Percentiles rank a stretch among this genome's conserved stretches.
Evolutionary conservation across 2,888 invertebrate genomes (phyloP).

Genomic region (Cryptus viduatorius): DNA sequence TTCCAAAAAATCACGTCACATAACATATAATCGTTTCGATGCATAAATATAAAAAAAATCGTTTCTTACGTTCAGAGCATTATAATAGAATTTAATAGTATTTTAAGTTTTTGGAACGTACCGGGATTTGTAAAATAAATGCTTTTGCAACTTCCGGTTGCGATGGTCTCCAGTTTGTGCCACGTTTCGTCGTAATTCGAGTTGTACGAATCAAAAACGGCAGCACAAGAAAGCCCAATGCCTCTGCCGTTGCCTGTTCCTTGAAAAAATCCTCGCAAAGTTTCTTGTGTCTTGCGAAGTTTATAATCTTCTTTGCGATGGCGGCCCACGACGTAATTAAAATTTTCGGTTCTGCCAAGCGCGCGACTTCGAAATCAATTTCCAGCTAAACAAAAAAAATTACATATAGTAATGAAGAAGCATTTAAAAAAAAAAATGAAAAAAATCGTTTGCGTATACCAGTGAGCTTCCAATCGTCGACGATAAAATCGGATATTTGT

Average conservation of each 20-base stretch:
- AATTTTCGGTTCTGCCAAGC: conserved; percentile 1
- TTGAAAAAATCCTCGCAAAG: conserved; percentile 19
- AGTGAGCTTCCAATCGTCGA: conserved; percentile 41
- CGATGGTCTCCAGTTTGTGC: conserved; percentile 58
- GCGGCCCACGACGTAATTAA: conserved; percentile 6
- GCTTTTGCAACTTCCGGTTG: conserved; percentile 45
- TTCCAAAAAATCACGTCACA: too few relatives aligned
- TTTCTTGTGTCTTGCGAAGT: background rate
- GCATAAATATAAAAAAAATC: background rate
- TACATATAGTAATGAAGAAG: background rate
- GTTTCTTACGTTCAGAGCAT: background rate
- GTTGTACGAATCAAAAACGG: conserved; percentile 36
- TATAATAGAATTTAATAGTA: too few relatives aligned
- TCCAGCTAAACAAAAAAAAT: conserved; percentile 9
- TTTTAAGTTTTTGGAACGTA: background rate
- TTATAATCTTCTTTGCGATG: conserved; percentile 18
- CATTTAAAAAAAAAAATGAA: too few relatives aligned
- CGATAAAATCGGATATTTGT: conserved; percentile 33
- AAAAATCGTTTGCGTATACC: conserved; percentile 6
- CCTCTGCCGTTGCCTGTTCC: conserved; percentile 32
- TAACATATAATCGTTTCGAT: background rate
- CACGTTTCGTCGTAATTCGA: conserved; percentile 21
- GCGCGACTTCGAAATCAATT: conserved; percentile 15
- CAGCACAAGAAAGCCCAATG: conserved; percentile 31
- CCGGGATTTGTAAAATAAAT: conserved; percentile 45